A percentile compares a stretch with the other conserved stretches of the same genome.
phyloP scores from a whole-genome alignment of 1,140 invertebrate species.

The Camponotus vicinus region DNA sequence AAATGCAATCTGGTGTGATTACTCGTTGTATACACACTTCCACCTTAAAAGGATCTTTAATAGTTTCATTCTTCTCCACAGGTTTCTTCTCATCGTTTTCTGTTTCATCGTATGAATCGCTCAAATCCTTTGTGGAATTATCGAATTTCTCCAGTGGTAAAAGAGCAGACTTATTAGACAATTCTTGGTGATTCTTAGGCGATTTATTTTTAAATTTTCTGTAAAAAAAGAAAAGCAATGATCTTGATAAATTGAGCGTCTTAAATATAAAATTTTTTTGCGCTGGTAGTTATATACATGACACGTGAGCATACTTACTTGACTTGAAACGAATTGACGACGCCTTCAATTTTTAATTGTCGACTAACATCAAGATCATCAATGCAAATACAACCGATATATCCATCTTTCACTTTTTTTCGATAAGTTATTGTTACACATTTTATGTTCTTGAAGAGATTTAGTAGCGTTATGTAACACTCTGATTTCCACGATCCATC shows the following conservation, averaged over 20 bases:
- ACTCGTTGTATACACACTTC: slow-evolving; percentile 84
- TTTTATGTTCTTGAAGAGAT: neutral
- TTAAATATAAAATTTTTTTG: neutral
- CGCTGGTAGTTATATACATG: neutral
- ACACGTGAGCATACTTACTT: neutral
- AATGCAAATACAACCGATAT: slow-evolving; percentile 68
- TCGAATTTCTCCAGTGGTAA: neutral
- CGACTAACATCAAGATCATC: neutral
- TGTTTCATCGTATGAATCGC: neutral
- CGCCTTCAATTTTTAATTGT: neutral
- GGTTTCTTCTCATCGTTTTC: neutral
- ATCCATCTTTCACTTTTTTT: slow-evolving; percentile 60
- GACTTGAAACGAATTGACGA: neutral
- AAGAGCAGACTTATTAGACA: neutral
- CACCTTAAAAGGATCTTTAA: slow-evolving; percentile 85
- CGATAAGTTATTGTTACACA: slow-evolving; percentile 64
- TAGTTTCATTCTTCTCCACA: neutral
- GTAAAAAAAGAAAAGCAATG: neutral
- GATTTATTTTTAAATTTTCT: neutral
- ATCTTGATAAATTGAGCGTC: neutral
- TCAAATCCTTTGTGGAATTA: neutral
- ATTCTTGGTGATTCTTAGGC: neutral
- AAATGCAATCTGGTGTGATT: slow-evolving; percentile 86
- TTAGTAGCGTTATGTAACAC: slow-evolving; percentile 55
- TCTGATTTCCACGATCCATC: slow-evolving; percentile 71